A percentile compares a stretch with the other conserved stretches of the same genome.
Conservation (phyloP, 2,888 invertebrate genomes). For the Oxytorus armatus region DNA sequence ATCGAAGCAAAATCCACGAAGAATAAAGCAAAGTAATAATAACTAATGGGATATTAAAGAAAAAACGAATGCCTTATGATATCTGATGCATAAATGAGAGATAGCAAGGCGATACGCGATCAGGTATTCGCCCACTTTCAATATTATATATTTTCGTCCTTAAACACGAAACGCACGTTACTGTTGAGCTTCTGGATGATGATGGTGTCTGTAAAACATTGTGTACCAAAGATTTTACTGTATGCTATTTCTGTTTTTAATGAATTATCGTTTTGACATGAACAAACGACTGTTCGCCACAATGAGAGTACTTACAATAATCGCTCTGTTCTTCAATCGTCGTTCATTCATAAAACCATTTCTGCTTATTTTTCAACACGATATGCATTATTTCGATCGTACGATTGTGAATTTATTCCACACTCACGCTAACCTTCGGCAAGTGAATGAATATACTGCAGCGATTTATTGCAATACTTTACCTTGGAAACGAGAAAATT, state of each 20-base stretch:
- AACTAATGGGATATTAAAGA: slow-evolving; percentile 18
- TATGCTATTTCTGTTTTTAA: slow-evolving; percentile 27
- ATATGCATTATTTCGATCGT: neutral
- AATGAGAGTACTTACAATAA: slow-evolving; percentile 56
- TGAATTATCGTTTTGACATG: slow-evolving; percentile 57
- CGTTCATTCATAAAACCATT: slow-evolving; percentile 47
- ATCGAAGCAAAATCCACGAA: neutral
- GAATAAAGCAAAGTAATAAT: slow-evolving; percentile 9
- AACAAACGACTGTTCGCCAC: slow-evolving; percentile 55
- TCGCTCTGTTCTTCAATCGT: slow-evolving; percentile 55
- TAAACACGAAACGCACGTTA: neutral
- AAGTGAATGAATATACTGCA: too few relatives aligned
- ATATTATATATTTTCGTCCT: slow-evolving; percentile 34
- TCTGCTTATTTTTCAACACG: neutral
- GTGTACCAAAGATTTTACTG: slow-evolving; percentile 3
- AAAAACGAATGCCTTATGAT: slow-evolving; percentile 8
- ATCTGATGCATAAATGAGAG: slow-evolving; percentile 24
- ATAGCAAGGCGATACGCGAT: slow-evolving; percentile 53
- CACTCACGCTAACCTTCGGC: neutral
- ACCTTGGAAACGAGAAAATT: too few relatives aligned
- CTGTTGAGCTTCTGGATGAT: neutral
- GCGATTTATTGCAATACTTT: too few relatives aligned
- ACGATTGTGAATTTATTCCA: neutral
- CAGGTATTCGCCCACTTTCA: slow-evolving; percentile 41
- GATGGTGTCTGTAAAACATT: neutral